Evolutionary conservation across 2,888 invertebrate species (phyloP).

Genomic region (Lacanobia wlatinum): DNA sequence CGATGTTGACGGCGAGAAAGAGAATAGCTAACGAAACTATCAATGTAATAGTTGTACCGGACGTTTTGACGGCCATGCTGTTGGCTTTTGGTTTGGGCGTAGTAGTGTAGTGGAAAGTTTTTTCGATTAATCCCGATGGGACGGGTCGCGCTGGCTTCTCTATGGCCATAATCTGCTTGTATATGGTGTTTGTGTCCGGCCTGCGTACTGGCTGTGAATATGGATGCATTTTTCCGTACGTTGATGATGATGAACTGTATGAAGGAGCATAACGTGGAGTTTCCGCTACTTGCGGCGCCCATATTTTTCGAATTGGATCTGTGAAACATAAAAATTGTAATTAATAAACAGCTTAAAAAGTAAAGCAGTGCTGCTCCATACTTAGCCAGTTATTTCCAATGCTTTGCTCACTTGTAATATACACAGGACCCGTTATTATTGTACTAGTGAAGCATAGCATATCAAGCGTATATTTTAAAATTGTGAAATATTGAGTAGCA

Average conservation of each 20-base stretch:
- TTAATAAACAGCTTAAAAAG: neutral
- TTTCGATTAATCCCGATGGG: slow-evolving; percentile 80
- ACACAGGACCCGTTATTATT: too few species aligned
- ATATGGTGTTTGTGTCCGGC: slow-evolving; percentile 79
- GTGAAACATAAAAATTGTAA: slow-evolving; percentile 40
- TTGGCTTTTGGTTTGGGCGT: slow-evolving; percentile 75
- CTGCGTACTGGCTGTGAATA: slow-evolving; percentile 74
- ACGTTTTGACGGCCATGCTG: slow-evolving; percentile 87
- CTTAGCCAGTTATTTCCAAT: too few species aligned
- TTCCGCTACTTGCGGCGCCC: slow-evolving; percentile 75
- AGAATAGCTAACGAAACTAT: slow-evolving; percentile 92
- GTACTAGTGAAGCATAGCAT: too few species aligned
- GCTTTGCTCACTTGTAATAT: too few species aligned
- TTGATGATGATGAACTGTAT: slow-evolving; percentile 61
- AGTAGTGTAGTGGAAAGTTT: slow-evolving; percentile 71
- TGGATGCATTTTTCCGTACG: slow-evolving; percentile 79
- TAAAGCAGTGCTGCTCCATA: too few species aligned
- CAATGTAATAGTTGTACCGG: slow-evolving; percentile 91
- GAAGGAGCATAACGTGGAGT: slow-evolving; percentile 73
- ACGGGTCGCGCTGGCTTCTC: slow-evolving; percentile 80
- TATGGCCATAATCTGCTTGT: slow-evolving; percentile 84
- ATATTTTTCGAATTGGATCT: slow-evolving; percentile 80
- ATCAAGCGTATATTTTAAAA: too few species aligned
- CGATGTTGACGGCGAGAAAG: slow-evolving; percentile 94
- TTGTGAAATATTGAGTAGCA: too few species aligned